phyloP scores from a whole-genome alignment of 2,888 invertebrate genomes.

The Rhagium mordax region DNA sequence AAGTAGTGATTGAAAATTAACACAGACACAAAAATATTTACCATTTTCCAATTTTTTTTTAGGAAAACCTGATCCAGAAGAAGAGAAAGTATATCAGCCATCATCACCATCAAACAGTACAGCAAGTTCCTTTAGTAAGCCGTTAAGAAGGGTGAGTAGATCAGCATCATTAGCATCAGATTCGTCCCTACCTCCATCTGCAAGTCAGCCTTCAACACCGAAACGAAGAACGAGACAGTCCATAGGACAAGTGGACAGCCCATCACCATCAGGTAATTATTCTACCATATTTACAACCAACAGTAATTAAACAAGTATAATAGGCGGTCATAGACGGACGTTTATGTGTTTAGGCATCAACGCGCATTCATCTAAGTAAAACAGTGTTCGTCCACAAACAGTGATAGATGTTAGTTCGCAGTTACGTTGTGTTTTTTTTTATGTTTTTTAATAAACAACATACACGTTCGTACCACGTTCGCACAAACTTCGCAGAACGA shows the following conservation, averaged over 20 bases:
- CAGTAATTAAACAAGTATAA: neutral
- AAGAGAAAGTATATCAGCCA: constrained; percentile 56
- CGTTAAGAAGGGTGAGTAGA: constrained; percentile 44
- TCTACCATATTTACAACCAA: neutral
- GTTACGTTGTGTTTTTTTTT: no score
- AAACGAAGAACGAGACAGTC: constrained; percentile 26
- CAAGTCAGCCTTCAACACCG: constrained; percentile 29
- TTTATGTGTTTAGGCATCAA: no score
- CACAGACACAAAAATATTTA: no score
- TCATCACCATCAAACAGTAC: constrained; percentile 55
- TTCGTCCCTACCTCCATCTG: constrained; percentile 34
- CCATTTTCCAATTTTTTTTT: no score
- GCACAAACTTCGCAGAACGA: no score
- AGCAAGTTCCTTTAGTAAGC: constrained; percentile 38
- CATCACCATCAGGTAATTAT: constrained; percentile 38
- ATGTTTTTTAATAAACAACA: no score
- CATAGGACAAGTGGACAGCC: constrained; percentile 37
- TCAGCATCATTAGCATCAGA: constrained; percentile 54
- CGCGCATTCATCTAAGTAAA: no score
- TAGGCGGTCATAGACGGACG: no score
- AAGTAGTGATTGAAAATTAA: no score
- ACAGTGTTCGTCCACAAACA: no score
- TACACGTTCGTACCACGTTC: no score
- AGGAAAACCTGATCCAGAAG: constrained; percentile 64
- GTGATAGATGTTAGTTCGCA: no score